Percentiles rank a stretch among this genome's conserved stretches.
Conservation (phyloP, 2,888 invertebrate species). For the Yponomeuta evonymella region DNA sequence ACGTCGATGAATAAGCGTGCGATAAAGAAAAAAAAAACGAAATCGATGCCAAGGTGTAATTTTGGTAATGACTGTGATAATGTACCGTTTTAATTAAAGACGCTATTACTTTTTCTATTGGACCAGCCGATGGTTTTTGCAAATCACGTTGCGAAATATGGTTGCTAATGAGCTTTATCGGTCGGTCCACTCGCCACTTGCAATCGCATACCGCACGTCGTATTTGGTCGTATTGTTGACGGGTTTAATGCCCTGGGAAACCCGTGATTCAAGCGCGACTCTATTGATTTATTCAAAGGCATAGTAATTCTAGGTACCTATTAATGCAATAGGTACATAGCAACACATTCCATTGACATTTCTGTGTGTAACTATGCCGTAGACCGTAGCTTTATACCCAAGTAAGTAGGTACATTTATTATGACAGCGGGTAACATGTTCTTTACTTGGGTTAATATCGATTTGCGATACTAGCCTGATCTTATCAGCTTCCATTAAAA, state of each 20-base stretch:
- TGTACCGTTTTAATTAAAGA: conserved; percentile 5
- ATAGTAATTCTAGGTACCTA: conserved; percentile 5
- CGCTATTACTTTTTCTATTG: neutral
- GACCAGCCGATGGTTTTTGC: conserved; percentile 6
- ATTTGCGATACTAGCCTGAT: no score
- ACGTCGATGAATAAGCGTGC: conserved; percentile 6
- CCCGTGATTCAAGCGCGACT: conserved; percentile 36
- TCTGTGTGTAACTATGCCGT: no score
- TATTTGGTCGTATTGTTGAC: conserved; percentile 16
- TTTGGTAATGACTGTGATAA: neutral
- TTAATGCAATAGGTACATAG: neutral
- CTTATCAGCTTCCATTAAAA: no score
- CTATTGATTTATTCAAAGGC: conserved; percentile 39
- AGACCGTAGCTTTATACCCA: no score
- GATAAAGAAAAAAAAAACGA: neutral
- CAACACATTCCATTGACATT: neutral
- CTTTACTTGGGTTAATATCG: no score
- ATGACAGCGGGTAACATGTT: no score
- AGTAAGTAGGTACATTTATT: no score
- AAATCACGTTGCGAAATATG: conserved; percentile 1
- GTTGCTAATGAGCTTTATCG: neutral
- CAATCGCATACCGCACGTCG: conserved; percentile 4
- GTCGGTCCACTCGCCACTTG: neutral
- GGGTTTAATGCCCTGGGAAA: conserved; percentile 45
- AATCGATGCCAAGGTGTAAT: neutral